Conservation (phyloP, 2,113 vertebrate species). For the Oriolus oriolus region DNA sequence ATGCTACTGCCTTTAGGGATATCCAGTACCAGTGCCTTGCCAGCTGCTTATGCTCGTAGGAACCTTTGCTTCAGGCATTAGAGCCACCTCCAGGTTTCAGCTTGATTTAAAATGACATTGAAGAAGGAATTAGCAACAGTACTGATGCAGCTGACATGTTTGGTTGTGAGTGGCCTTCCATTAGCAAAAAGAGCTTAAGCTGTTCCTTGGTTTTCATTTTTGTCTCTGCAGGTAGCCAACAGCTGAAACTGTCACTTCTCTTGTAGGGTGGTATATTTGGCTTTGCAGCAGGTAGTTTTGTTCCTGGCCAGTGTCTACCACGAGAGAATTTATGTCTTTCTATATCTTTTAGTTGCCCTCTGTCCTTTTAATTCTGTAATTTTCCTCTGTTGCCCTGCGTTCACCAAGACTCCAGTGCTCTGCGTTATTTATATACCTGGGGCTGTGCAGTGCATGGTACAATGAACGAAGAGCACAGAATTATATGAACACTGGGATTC, state of each 20-base stretch:
- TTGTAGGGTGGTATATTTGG: background rate
- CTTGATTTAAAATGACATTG: slow-evolving; percentile 7
- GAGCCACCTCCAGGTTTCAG: background rate
- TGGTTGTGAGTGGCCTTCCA: background rate
- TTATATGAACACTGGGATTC: background rate
- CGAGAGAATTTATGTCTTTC: background rate
- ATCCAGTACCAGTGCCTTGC: background rate
- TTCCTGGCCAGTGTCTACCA: background rate
- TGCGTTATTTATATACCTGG: background rate
- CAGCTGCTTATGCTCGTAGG: background rate
- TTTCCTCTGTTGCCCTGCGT: background rate
- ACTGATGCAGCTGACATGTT: background rate
- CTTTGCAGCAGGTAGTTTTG: background rate
- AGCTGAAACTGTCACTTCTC: background rate
- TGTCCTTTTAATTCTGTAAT: background rate
- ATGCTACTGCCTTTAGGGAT: background rate
- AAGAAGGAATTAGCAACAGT: background rate
- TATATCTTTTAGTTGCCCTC: background rate
- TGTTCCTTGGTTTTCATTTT: background rate
- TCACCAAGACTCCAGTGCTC: background rate
- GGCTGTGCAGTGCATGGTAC: accelerated
- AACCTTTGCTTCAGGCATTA: background rate
- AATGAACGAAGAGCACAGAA: background rate
- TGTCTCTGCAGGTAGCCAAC: background rate
- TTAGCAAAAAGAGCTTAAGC: background rate